Evolutionary conservation across 2,797 vertebrate species (phyloP).

Genomic region (Alectoris magna): DNA sequence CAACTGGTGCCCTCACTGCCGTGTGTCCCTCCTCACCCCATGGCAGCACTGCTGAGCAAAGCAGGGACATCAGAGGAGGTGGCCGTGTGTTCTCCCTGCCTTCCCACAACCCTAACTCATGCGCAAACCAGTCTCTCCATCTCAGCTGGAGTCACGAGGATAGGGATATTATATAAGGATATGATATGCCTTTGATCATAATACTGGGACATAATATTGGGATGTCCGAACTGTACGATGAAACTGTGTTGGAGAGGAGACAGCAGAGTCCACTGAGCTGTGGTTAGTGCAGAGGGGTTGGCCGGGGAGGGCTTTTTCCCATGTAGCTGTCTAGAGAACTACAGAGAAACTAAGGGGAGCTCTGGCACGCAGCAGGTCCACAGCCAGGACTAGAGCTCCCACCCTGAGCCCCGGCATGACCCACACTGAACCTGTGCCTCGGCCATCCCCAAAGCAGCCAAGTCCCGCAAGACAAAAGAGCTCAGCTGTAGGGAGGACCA

Average conservation of each 20-base stretch:
- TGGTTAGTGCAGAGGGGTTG: not conserved
- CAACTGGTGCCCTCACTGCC: not conserved
- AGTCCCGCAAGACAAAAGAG: not conserved
- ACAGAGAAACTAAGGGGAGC: not conserved
- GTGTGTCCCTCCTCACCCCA: rapidly evolving
- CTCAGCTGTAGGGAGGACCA: not conserved
- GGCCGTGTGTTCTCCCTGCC: not conserved
- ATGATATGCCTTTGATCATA: not conserved
- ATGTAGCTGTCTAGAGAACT: not conserved
- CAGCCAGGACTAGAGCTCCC: too few relatives aligned
- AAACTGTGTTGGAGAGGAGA: not conserved
- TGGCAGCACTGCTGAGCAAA: not conserved
- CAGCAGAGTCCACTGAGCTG: not conserved
- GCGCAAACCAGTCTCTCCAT: not conserved
- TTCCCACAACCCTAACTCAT: not conserved
- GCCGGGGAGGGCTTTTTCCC: not conserved
- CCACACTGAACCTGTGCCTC: not conserved
- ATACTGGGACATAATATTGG: not conserved
- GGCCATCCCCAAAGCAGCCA: not conserved
- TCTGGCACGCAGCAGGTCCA: not conserved
- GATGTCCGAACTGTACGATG: not conserved
- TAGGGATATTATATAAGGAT: not conserved
- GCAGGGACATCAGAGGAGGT: not conserved
- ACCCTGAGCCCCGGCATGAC: not conserved
- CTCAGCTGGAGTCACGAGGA: not conserved